Conservation (phyloP, 2,888 invertebrate species). For the Stictocephala bisonia region DNA sequence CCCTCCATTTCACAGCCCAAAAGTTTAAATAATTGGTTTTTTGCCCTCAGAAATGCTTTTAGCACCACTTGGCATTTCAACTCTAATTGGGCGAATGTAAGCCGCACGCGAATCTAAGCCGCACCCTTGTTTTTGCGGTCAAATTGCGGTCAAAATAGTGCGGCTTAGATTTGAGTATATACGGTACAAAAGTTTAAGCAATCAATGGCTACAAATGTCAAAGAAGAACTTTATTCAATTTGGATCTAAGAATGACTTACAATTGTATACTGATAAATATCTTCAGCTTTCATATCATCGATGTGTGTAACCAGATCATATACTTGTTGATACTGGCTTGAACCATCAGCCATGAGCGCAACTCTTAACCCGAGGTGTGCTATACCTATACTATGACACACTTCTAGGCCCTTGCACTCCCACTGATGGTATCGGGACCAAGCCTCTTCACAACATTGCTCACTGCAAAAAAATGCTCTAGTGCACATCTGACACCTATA, state of each 20-base stretch:
- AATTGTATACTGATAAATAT: constrained; percentile 77
- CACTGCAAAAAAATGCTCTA: constrained; percentile 75
- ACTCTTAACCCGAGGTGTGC: constrained; percentile 81
- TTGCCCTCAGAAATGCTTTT: too few species aligned
- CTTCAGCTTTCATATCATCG: constrained; percentile 72
- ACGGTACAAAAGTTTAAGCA: too few species aligned
- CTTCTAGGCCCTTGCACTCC: constrained; percentile 75
- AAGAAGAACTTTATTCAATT: too few species aligned
- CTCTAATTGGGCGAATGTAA: too few species aligned
- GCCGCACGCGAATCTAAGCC: too few species aligned
- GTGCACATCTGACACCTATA: constrained; percentile 76
- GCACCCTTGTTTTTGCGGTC: too few species aligned
- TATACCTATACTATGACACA: constrained; percentile 80
- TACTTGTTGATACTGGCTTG: constrained; percentile 71
- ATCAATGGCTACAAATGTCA: too few species aligned
- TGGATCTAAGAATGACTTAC: constrained; percentile 70
- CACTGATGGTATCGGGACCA: constrained; percentile 72
- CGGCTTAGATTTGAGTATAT: too few species aligned
- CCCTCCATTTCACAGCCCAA: too few species aligned
- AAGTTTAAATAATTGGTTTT: too few species aligned
- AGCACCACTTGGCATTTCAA: too few species aligned
- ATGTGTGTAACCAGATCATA: constrained; percentile 80
- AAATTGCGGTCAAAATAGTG: too few species aligned
- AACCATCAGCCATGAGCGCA: constrained; percentile 66
- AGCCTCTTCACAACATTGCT: constrained; percentile 71